A percentile compares a stretch with the other conserved stretches of the same genome.
These are phyloP conservation scores for Vollenhovia emeryi DNA, from an alignment of 1,140 invertebrate genomes.

Conservation along the genomic window DNA sequence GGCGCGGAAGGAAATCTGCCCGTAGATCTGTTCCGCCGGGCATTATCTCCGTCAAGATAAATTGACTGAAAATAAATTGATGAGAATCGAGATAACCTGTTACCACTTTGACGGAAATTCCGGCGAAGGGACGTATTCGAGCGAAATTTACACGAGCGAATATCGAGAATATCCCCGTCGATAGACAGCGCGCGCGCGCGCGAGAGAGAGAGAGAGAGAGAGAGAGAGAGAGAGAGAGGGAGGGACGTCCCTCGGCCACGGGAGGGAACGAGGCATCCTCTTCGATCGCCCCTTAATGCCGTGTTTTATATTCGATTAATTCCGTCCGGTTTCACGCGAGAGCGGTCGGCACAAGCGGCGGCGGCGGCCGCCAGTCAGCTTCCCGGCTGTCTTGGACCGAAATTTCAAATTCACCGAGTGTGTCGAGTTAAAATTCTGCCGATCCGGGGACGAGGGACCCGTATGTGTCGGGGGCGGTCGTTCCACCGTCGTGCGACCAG, in stretches of 20 bases:
- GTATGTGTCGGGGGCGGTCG: constrained; percentile 8
- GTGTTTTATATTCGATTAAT: constrained; percentile 75
- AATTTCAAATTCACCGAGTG: constrained; percentile 69
- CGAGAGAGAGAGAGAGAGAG: not conserved
- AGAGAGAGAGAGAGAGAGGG: not conserved
- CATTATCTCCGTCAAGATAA: constrained; percentile 14
- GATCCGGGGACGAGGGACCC: not conserved
- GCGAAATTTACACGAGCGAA: constrained; percentile 36
- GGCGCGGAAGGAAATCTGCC: not conserved
- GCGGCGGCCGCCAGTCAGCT: not conserved
- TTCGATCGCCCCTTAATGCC: constrained; percentile 58
- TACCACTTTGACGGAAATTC: not conserved
- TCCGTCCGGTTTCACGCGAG: constrained; percentile 69
- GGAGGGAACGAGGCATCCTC: not conserved
- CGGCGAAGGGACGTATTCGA: not conserved
- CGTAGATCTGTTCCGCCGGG: not conserved
- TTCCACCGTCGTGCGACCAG: not conserved
- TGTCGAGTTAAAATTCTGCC: constrained; percentile 53
- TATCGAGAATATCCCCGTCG: constrained; percentile 1
- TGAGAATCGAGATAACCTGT: constrained; percentile 3
- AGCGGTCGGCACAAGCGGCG: constrained; percentile 32
- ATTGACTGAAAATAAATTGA: constrained; percentile 44
- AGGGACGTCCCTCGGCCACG: not conserved
- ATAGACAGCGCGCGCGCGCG: constrained; percentile 10
- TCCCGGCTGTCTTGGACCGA: not conserved